Evolutionary conservation across 2,888 invertebrate genomes (phyloP), one percentile per base, ranked within the genome.

Genomic region (Hyles lineata): DNA sequence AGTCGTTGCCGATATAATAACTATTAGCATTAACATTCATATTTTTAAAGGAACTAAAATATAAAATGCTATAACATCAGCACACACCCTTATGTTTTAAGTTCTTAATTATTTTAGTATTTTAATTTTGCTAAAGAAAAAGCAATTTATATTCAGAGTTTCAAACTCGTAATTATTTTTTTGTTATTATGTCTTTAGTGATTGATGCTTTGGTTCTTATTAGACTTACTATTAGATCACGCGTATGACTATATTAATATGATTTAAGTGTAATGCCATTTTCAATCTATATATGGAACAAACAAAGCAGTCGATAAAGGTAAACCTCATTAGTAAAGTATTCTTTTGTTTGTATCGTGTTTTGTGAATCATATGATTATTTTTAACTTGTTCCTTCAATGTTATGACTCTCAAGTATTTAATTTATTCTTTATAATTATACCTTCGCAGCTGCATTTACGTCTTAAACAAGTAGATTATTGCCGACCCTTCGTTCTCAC

Each of bases 341-440:
- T 80, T 80, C 78, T 78, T 81, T 82, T 79, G 63, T 82, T 76
- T 77, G 79, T 80, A 75, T 73, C 73, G 78, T 75, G 55, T 77
- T 76, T 71, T 72, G 70, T 78, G 75, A 73, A 72, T 72, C n/a
- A 70, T 29, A 19, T 70, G 23, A 52, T 32, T 70, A 71, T 72
- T 67, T 72, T 73, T 74, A 74, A 73, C 72, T 77, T 74, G 78
- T 78, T 80, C 79, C 78, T 81, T 76, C 75, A 71, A 25, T 71
- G 4, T 43, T 21, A 58, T 35, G 43, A 17, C 29, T 50, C 25
- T 25, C 50, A 52, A 62, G n/a, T 62, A 62, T 35, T 32, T 35
- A 71, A 52, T 32, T 55, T 63, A 43, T 72, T 52, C 32, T 17
- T 72, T 55, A 67, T 43, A n/a, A 67, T 19, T 25, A 59, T 58